Base-by-base conservation (phyloP, 2,888 invertebrate species). In the Buathra laborator region DNA sequence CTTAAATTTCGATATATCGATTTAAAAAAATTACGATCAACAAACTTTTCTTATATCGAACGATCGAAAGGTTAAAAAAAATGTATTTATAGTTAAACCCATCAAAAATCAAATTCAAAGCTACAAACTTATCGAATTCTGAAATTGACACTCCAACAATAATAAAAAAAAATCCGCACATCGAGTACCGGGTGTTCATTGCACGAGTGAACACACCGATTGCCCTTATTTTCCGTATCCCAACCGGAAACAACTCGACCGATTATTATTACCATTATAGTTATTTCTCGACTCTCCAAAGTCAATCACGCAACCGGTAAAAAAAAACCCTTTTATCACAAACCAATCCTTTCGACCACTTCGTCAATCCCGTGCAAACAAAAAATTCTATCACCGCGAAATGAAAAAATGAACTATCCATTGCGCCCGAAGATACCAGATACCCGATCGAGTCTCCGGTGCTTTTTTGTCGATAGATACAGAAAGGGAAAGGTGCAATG, bases 301-400 rank as follows among this genome's bases (percentile, higher is more conserved):
- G 16, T 67, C n/a, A 67, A 44, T 43, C 19, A n/a, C 3, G 16
- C 10, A 46, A n/a, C 43, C 44, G 4, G 44, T 14, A 37, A 37
- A 24, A 70, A 70, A 56, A 56, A n/a, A 46, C 37, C 53, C 32
- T 74, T 12, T 14, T 43, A 75, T 59, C 37, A 37, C 14, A 12
- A n/a, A 67, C 59, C 51, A 64, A 74, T 70, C 48, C 48, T 24
- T 37, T 64, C 53, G 53, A 46, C 79, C 75, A 70, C 51, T 29
- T 29, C 44, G 16, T 10, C 53, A 62, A 74, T 70, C 79, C 70
- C 74, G 24, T 46, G 19, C 76, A 81, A 76, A 84, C 71, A 84
- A 75, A 84, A 72, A 77, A 46, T 29, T 53, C 43, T 9, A 71
- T 16, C 29, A 46, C n/a, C 24, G 24, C 19, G 2, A 44, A 71